Percentiles rank a stretch among this genome's conserved stretches.
phyloP scores from a whole-genome alignment of 2,888 invertebrate species.

The Ceramica pisi region DNA sequence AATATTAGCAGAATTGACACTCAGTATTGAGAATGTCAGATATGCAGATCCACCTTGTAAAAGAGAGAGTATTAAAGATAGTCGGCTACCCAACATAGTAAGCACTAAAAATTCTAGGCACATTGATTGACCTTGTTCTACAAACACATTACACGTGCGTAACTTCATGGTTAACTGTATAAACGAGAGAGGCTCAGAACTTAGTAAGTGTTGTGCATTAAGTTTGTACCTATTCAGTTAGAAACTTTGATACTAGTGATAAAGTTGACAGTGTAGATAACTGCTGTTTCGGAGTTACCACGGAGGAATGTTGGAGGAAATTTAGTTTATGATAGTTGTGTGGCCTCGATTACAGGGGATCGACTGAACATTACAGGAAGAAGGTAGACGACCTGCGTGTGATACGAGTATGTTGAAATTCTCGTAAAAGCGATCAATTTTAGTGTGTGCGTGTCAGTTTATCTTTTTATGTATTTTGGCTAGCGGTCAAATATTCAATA shows the following conservation, averaged over 20 bases:
- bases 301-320: constrained; percentile 39
- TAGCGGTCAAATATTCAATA: not conserved
- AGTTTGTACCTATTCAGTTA: constrained; percentile 47
- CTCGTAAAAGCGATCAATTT: not conserved
- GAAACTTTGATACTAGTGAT: constrained; percentile 54
- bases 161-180: constrained; percentile 47
- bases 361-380: constrained; percentile 8
- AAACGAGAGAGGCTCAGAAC: constrained; percentile 33
- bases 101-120: too few relatives aligned
- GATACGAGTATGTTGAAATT: not conserved
- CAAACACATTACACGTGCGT: constrained; percentile 6
- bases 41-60: too few relatives aligned
- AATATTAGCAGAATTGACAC: too few relatives aligned
- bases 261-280: constrained; percentile 57
- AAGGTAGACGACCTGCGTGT: not conserved
- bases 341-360: not conserved
- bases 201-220: constrained; percentile 47
- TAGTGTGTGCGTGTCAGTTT: not conserved
- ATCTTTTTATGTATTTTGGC: not conserved
- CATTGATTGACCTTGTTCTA: constrained; percentile 2
- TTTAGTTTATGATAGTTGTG: constrained; percentile 33
- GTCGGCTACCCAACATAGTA: too few relatives aligned
- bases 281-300: constrained; percentile 43
- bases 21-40: too few relatives aligned
- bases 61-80: too few relatives aligned